These are phyloP conservation scores for Harpagifer antarcticus DNA, from an alignment of 2,797 vertebrate genomes.

Conservation along the genomic window DNA sequence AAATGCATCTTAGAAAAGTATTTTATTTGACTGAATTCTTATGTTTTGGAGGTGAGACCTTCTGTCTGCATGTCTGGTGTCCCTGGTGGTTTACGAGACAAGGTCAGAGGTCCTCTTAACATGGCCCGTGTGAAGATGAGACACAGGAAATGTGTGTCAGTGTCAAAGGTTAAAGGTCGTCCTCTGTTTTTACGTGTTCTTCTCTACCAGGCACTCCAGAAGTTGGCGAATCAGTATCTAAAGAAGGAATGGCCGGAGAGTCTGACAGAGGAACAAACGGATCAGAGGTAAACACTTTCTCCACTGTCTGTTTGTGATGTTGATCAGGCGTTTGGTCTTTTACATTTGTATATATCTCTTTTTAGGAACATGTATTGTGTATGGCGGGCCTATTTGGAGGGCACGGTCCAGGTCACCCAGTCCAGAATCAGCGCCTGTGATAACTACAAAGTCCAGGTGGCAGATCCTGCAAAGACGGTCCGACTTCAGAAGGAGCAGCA, in stretches of 20 bases:
- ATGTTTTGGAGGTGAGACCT: no score
- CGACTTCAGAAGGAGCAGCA: constrained; percentile 96
- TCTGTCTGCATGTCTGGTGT: constrained; percentile 1
- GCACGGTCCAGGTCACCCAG: constrained; percentile 93
- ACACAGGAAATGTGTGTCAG: constrained; percentile 29
- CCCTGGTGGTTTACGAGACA: constrained; percentile 45
- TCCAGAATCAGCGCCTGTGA: constrained; percentile 93
- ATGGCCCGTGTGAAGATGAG: constrained; percentile 36
- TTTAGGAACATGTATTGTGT: constrained; percentile 94
- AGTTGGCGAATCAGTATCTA: constrained; percentile 95
- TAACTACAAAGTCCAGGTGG: constrained; percentile 93
- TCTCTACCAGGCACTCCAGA: constrained; percentile 91
- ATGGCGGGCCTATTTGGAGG: constrained; percentile 94
- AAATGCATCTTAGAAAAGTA: neutral
- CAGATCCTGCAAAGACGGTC: constrained; percentile 91
- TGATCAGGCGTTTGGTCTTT: neutral
- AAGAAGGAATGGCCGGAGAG: constrained; percentile 95
- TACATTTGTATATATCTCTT: neutral
- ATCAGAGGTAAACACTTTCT: constrained; percentile 87
- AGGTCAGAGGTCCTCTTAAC: constrained; percentile 35
- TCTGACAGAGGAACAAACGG: constrained; percentile 87
- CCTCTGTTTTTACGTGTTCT: constrained; percentile 23
- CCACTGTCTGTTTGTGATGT: neutral
- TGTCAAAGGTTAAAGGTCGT: constrained; percentile 57
- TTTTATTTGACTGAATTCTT: neutral